These are phyloP conservation scores for Callosobruchus maculatus DNA, from an alignment of 2,888 invertebrate species.

Conservation along the genomic window DNA sequence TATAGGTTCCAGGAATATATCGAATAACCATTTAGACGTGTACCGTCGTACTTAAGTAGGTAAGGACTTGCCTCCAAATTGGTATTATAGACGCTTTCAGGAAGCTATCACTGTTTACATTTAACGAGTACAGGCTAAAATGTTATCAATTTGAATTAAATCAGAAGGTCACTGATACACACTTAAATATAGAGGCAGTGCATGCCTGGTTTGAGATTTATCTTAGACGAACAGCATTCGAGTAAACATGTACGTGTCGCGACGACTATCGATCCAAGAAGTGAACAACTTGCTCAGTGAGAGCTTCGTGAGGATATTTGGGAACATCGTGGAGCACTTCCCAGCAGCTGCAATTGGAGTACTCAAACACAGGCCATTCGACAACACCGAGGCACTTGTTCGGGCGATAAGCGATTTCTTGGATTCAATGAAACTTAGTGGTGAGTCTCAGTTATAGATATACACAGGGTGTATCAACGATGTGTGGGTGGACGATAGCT, in stretches of 20 bases:
- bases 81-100: not conserved
- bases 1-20: no score
- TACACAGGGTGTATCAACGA: no score
- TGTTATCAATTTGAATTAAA: conserved; percentile 5
- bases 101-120: conserved; percentile 7
- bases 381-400: conserved; percentile 50
- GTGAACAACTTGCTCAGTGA: conserved; percentile 55
- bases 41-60: no score
- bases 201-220: not conserved
- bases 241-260: conserved; percentile 21
- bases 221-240: not conserved
- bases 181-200: conserved; percentile 11
- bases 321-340: conserved; percentile 62
- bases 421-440: conserved; percentile 52
- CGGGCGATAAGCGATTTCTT: conserved; percentile 55
- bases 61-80: not conserved
- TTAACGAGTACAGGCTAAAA: conserved; percentile 5
- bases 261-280: conserved; percentile 48
- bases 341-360: conserved; percentile 54
- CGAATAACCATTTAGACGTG: no score
- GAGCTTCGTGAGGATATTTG: conserved; percentile 57
- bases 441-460: conserved; percentile 51
- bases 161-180: conserved; percentile 20
- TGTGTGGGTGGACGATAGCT: no score
- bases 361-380: conserved; percentile 54